These are phyloP conservation scores for Lucifuga dentata DNA, from an alignment of 2,113 vertebrate genomes.

Conservation along the genomic window DNA sequence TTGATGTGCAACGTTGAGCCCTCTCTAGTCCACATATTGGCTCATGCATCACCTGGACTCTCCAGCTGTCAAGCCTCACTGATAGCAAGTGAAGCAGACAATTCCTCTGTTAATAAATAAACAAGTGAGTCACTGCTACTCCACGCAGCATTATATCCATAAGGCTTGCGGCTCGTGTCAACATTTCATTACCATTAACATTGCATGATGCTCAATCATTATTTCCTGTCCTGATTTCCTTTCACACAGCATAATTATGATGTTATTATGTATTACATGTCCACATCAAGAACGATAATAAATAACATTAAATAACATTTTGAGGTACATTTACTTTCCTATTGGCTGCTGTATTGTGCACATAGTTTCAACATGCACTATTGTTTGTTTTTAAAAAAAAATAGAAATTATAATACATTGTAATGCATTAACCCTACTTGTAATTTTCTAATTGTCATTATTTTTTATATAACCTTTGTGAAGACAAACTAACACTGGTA, in stretches of 20 bases:
- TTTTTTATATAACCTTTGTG: slow-evolving; percentile 4
- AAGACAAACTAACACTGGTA: slow-evolving; percentile 13
- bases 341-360: slow-evolving; percentile 6
- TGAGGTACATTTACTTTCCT: slow-evolving; percentile 4
- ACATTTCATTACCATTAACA: slow-evolving; percentile 80
- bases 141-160: slow-evolving; percentile 58
- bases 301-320: slow-evolving; percentile 9
- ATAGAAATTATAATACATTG: no score
- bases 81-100: slow-evolving; percentile 81
- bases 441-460: slow-evolving; percentile 2
- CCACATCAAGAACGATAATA: slow-evolving; percentile 34
- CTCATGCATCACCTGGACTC: slow-evolving; percentile 86
- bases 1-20: slow-evolving; percentile 83
- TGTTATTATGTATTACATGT: slow-evolving; percentile 36
- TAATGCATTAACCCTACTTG: neutral
- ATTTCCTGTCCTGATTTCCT: slow-evolving; percentile 53
- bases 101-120: slow-evolving; percentile 83
- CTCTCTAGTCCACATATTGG: slow-evolving; percentile 84
- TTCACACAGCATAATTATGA: slow-evolving; percentile 44
- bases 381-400: no score
- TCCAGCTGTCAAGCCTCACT: slow-evolving; percentile 82
- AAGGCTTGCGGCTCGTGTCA: slow-evolving; percentile 41
- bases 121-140: slow-evolving; percentile 70
- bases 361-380: neutral
- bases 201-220: slow-evolving; percentile 68